Conservation (phyloP, 2,888 invertebrate genomes). For the Romanomermis culicivorax region DNA sequence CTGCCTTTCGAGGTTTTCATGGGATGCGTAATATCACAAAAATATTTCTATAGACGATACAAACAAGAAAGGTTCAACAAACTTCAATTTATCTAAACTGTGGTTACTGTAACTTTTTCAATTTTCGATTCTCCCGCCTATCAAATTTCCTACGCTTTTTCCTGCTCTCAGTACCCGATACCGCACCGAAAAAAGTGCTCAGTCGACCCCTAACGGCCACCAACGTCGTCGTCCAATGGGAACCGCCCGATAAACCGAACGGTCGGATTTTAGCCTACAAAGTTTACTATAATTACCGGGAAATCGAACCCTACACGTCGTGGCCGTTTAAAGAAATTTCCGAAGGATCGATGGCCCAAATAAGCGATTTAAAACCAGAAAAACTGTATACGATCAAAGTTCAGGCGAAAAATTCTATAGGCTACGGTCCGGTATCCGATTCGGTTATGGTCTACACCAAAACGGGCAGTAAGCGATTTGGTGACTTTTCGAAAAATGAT, state of each 20-base stretch:
- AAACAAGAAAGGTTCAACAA: no score
- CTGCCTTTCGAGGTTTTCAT: no score
- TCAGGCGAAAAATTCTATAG: slow-evolving; percentile 76
- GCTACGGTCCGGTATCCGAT: slow-evolving; percentile 76
- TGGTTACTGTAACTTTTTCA: no score
- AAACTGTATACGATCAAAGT: slow-evolving; percentile 82
- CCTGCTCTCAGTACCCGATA: slow-evolving; percentile 58
- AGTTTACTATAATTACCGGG: slow-evolving; percentile 49
- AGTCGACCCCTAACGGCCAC: slow-evolving; percentile 78
- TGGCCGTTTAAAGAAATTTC: slow-evolving; percentile 87
- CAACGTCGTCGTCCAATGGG: slow-evolving; percentile 94
- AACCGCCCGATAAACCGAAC: slow-evolving; percentile 86
- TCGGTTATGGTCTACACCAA: slow-evolving; percentile 96
- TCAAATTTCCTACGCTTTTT: no score
- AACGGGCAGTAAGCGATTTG: slow-evolving; percentile 42
- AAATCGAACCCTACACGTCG: slow-evolving; percentile 44
- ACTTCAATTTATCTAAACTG: no score
- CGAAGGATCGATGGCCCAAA: slow-evolving; percentile 71
- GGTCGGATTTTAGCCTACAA: slow-evolving; percentile 94
- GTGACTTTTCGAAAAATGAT: no score
- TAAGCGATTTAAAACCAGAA: slow-evolving; percentile 69
- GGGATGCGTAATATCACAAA: no score
- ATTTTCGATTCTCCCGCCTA: no score
- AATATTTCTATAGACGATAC: no score
- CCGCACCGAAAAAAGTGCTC: slow-evolving; percentile 77